Base-by-base conservation (phyloP, 1,140 invertebrate species). In the Drosophila mojavensis region DNA sequence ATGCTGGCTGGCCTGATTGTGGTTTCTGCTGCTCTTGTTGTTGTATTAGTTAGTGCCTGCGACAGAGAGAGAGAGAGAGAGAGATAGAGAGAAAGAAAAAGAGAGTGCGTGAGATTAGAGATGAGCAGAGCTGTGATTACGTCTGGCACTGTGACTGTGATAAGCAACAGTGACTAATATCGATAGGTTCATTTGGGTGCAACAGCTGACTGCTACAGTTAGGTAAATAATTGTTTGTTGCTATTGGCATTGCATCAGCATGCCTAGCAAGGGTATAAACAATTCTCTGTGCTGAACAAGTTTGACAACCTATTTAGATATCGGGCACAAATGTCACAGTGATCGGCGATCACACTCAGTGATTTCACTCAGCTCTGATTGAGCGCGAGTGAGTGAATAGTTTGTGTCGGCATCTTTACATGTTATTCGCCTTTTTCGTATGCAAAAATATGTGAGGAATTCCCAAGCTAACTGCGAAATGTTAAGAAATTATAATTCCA, bases 391-490 rank as follows among this genome's bases (percentile, higher is more conserved):
- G 15, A 47, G 60, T 41, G 64, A 73, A 48, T 60, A 74, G 75
- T 66, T 47, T 79, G 45, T 79, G 45, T 64, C 84, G 78, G 75
- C 78, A 74, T 78, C 70, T 78, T 79, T 72, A 78, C 68, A 75
- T 70, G 68, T 75, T 63, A 20, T 59, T 70, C 30, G 55, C 10
- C 17, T 45, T 48, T 85, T 75, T 75, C 69, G 81, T 89, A 89
- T 89, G 84, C 81, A 79, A 90, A 89, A 89, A 81, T 90, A 81
- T 89, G 58, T 89, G 68, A 90, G 84, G 84, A 89, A 89, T 89
- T 89, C 81, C 84, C 78, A 83, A 82, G 66, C 68, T 83, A 86
- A 82, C 84, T 78, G 84, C 80, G 75, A 89, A 88, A 80, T 89
- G 73, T 72, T 77, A 73, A 72, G 48, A 75, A 58, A 62, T 69